Base-by-base conservation (phyloP, 2,113 vertebrate genomes). In the Phylloscopus trochiloides region DNA sequence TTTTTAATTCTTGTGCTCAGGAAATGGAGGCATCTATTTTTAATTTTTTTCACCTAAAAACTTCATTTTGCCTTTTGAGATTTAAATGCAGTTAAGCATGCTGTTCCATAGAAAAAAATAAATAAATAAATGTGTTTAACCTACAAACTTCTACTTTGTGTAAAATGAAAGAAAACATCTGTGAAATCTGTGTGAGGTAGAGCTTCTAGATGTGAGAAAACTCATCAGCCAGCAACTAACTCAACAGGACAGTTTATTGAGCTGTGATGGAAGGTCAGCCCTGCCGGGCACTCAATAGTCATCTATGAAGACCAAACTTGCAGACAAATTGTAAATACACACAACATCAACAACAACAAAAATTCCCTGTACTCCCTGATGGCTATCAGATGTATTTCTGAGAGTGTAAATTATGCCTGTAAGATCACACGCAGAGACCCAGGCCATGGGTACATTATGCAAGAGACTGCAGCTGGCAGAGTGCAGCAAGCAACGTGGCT, bases 121-220 rank as follows among this genome's bases (percentile, higher is more conserved):
- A n/a, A 63, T 18, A 57, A 54, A 76, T n/a, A 43, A 59, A 65
- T 14, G 2, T 25, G 28, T 89, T 80, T 86, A 55, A 58, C 34
- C 8, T 16, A 6, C 13, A 58, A 55, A 70, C 12, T 81, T 90
- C 29, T 91, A 31, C 34, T 70, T 93, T 6, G 22, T 59, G 8
- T 4, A 73, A 85, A 79, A 68, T 73, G 34, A 31, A 88, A 81
- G 31, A 87, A 87, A 83, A 50, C 2, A 14, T 40, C 45, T 50
- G 25, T 40, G 31, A 91, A 74, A 68, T 38, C 54, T 58, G 14
- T 51, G 29, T 45, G 42, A 90, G 82, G 48, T 29, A 62, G 43
- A 68, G 50, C 24, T 91, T 66, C 47, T n/a, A 86, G 91, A 78
- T 72, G 70, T 79, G 70, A 86, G 74, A 93, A 75, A 88, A 94